Evolutionary conservation across 2,888 invertebrate genomes (phyloP).

Genomic region (Nemapogon koenigi): DNA sequence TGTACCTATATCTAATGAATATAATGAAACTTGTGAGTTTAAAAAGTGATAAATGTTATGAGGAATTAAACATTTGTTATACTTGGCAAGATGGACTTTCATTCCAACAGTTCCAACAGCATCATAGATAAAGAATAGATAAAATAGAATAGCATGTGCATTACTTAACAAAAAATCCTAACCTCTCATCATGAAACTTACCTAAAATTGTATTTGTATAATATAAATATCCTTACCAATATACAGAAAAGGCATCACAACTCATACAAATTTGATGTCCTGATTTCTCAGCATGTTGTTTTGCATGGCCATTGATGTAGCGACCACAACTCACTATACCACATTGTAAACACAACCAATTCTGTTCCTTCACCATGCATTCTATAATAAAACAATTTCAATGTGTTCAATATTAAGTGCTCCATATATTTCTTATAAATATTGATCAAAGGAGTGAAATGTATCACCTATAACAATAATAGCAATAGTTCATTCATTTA

Average conservation of each 20-base stretch:
- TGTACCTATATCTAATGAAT: no score
- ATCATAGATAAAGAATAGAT: no score
- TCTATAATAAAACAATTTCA: constrained; percentile 32
- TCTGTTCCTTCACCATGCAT: constrained; percentile 69
- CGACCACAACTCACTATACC: constrained; percentile 79
- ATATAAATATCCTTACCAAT: constrained; percentile 66
- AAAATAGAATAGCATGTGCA: no score
- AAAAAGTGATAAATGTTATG: no score
- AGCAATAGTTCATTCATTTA: no score
- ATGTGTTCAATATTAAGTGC: constrained; percentile 6
- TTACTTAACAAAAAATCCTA: no score
- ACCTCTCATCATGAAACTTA: no score
- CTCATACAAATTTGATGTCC: constrained; percentile 80
- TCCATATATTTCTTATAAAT: background rate
- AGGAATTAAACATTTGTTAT: no score
- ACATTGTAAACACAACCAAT: constrained; percentile 81
- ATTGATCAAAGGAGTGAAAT: background rate
- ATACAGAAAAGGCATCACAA: constrained; percentile 75
- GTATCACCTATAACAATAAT: no score
- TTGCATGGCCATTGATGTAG: constrained; percentile 78
- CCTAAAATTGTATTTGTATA: constrained; percentile 8
- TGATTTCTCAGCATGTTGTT: constrained; percentile 68
- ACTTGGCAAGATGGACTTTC: no score
- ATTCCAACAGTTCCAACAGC: no score
- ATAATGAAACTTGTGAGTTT: no score